A percentile compares a stretch with the other conserved stretches of the same genome.
Evolutionary conservation across 1,140 invertebrate genomes (phyloP).

Genomic region (Diorhabda carinulata): DNA sequence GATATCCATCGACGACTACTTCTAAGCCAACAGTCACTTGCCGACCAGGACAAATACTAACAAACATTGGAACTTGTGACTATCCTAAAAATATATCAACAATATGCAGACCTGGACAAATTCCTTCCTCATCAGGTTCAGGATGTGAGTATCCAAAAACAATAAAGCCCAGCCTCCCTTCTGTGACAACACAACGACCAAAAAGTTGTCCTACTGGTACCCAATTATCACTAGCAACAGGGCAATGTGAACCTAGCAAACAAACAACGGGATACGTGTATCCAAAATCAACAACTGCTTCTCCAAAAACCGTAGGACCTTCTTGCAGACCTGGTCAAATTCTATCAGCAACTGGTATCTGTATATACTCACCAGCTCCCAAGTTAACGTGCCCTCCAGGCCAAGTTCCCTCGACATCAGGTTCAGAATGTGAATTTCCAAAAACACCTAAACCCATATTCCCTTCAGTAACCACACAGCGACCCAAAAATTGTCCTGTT

Average conservation of each 20-base stretch:
- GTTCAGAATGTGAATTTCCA: too few species aligned
- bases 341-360: background rate
- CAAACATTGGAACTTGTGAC: constrained; percentile 7
- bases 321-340: constrained; percentile 13
- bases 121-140: constrained; percentile 10
- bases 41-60: constrained; percentile 1
- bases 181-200: too few species aligned
- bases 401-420: background rate
- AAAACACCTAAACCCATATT: too few species aligned
- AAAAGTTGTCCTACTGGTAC: too few species aligned
- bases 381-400: background rate
- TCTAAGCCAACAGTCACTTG: background rate
- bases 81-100: background rate
- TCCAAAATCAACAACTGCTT: background rate
- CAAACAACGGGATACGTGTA: background rate
- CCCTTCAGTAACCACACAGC: too few species aligned
- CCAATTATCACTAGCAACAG: too few species aligned
- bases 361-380: background rate
- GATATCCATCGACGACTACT: constrained; percentile 1
- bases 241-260: too few species aligned
- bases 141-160: constrained; percentile 9
- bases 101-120: constrained; percentile 8
- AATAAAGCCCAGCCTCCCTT: too few species aligned
- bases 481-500: too few species aligned
- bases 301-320: too few species aligned